phyloP scores from a whole-genome alignment of 2,113 vertebrate species.

The Trematocara marginatum region DNA sequence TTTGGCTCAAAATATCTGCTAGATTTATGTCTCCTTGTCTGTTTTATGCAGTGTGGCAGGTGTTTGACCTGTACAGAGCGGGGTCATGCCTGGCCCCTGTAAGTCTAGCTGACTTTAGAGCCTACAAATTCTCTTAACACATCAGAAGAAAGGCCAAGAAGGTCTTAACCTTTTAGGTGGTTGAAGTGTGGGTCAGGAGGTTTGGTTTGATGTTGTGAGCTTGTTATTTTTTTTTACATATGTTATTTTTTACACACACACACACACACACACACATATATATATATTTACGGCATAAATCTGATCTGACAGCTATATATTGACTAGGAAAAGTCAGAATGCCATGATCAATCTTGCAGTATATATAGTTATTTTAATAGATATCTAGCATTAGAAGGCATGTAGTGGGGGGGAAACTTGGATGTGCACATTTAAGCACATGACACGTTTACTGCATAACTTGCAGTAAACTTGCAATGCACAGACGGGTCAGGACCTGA shows the following conservation, averaged over 20 bases:
- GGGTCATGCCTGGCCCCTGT: neutral
- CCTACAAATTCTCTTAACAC: neutral
- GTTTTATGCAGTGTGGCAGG: neutral
- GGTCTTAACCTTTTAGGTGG: neutral
- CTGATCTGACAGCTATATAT: neutral
- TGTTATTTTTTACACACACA: neutral
- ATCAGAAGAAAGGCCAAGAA: neutral
- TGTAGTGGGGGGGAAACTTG: neutral
- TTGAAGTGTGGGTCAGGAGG: neutral
- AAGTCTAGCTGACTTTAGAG: neutral
- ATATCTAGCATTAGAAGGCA: neutral
- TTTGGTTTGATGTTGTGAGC: neutral
- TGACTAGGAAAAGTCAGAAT: neutral
- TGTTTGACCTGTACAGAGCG: constrained; percentile 1
- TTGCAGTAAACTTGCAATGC: neutral
- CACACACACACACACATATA: neutral
- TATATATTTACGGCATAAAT: neutral
- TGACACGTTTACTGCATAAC: neutral
- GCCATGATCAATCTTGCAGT: neutral
- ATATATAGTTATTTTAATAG: neutral
- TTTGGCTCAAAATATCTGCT: neutral
- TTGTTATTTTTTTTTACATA: neutral
- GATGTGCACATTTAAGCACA: neutral
- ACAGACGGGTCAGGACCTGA: neutral
- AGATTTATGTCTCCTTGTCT: constrained; percentile 33